Evolutionary conservation across 2,113 vertebrate genomes (phyloP), one percentile per base, ranked within the genome.

Genomic region (Rana temporaria): DNA sequence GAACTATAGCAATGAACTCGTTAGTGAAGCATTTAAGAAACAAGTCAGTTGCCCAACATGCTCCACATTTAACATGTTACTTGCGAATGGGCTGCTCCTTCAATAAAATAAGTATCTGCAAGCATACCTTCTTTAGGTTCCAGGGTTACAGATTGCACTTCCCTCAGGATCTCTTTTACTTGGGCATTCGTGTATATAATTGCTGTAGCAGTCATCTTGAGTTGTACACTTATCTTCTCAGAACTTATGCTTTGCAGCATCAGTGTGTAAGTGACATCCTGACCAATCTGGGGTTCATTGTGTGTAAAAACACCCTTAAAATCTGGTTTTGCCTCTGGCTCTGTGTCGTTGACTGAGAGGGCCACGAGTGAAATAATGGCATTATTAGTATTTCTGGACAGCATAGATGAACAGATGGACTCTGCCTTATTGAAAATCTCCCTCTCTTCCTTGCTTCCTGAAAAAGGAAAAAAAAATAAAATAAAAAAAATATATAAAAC

Each of bases 131-230:
- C 91, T 2, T 89, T 42, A 0, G 93, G 89, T 65, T 85, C 84
- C 81, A 94, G 84, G 19, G 88, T 77, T 26, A 90, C 53, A 0
- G 87, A 85, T 4, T 86, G 0, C 0, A 88, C 87, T 63, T 91
- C 85, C 71, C 90, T 92, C 90, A 91, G 92, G 85, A 93, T 87
- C 53, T 91, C 89, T 0, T 72, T 81, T 2, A 94, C 22, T 0
- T 86, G 86, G 0, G 65, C 92, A 78, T 93, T 91, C 0, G 92
- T 94, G 66, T 95, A 94, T 59, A 93, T 26, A 0, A 93, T 94
- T 79, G 92, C 91, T 90, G 91, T 93, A 22, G 91, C 92, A 0
- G 90, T 93, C 89, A 93, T 89, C 24, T 92, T 91, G 67, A 90
- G 86, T 0, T 68, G 79, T 83, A 90, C 85, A 0, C 55, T 85